Evolutionary conservation across 2,113 vertebrate genomes (phyloP), one percentile per base, ranked within the genome.

Genomic region (Aspiorhynchus laticeps): DNA sequence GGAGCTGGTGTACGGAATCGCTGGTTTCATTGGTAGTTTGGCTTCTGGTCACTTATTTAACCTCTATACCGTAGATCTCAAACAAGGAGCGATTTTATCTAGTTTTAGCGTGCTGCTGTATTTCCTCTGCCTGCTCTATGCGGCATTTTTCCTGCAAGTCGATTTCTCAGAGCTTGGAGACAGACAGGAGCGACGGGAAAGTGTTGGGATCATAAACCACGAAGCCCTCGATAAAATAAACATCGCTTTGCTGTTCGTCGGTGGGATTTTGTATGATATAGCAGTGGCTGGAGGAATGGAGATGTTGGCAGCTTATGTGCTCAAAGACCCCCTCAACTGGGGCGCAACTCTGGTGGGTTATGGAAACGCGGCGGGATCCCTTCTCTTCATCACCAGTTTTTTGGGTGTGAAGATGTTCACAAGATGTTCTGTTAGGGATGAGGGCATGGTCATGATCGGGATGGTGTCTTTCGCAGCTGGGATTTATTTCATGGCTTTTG

Each of bases 321-420:
- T 98, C 11, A 97, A 95, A 75, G 92, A 95, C 9, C 98, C 97
- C 0, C 94, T 99, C 86, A 95, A 88, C 19, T 99, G 98, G 97
- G 94, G 88, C 0, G 96, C 97, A 0, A 91, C 94, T 15, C 89
- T 97, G 91, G 94, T 99, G 0, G 98, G 98, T 71, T 95, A 99
- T 0, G 96, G 97, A 3, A 97, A 97, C 43, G 97, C 97, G 6
- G 94, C 95, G 0, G 97, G 98, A 2, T 97, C 95, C 0, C 0
- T 81, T 9, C 94, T 98, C 86, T 98, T 98, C 90, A 91, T 99
- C 89, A 98, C 96, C 89, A 99, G 98, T 56, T 99, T 97, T 91
- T 69, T 99, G 2, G 98, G 97, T 0, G 96, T 98, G 12, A 90
- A 95, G 0, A 53, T 95, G 59, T 97, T 99, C 88, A 97, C 97